Evolutionary conservation across 2,113 vertebrate genomes (phyloP), one percentile per base, ranked within the genome.

Genomic region (Brachyhypopomus gauderio): DNA sequence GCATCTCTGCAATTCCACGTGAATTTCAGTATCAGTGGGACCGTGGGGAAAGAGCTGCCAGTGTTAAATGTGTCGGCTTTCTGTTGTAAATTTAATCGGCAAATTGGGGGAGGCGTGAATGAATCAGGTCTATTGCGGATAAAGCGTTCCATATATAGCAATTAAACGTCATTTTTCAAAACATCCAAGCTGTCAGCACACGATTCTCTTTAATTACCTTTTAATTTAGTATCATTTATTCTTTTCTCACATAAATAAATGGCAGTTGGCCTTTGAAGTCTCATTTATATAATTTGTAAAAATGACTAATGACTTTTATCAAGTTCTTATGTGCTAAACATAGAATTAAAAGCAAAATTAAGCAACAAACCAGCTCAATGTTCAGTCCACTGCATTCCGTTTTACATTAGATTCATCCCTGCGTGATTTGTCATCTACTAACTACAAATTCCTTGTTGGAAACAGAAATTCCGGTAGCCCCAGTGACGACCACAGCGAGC

Each of bases 401-500:
- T 52, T 11, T 52, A 52, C 45, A 52, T 59, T 3, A 59, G 19
- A 22, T 59, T 22, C 3, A n/a, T 59, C 3, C 58, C 17, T 59
- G 3, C 3, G 20, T 52, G 16, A 8, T 64, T 1, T 84, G 78
- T 84, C 78, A 76, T 75, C 84, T 79, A 55, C 38, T 79, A 72
- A 78, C 71, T 82, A 19, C 69, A 3, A 88, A 83, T 30, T 48
- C 62, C 87, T 86, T 81, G 59, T 79, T 12, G 23, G 56, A 77
- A 91, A 90, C 88, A 98, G 97, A 99, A 93, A 98, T 99, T 86
- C 97, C 97, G 0, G 93, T 96, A 0, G 94, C 94, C 0, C 96
- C 96, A 0, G 95, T 95, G 0, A 96, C 97, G 52, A 97, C 97
- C 0, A 89, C 95, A 0, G 91, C 95, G 85, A 97, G 94, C 93